Percentiles rank a stretch among this genome's conserved stretches.
These are phyloP conservation scores for Sarcophaga subvicina DNA, from an alignment of 2,888 invertebrate genomes.

Conservation along the genomic window DNA sequence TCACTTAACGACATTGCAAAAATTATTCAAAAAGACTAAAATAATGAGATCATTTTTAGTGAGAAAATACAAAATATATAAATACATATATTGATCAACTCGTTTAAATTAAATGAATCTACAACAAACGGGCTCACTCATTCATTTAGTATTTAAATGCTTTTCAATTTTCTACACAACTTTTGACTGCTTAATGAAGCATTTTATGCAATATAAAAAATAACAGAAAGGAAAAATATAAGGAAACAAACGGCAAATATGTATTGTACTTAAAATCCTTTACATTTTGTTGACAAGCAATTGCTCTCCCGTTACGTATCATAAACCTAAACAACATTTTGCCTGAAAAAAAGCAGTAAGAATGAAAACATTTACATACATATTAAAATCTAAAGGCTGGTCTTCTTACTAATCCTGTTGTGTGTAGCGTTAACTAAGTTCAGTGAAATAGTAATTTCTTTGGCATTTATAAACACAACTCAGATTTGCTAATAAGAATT, in stretches of 20 bases:
- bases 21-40: no score
- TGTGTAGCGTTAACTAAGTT: neutral
- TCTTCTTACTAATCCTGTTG: neutral
- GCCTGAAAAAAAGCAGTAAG: slow-evolving; percentile 51
- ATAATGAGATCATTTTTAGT: no score
- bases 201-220: slow-evolving; percentile 57
- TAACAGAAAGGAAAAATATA: slow-evolving; percentile 23
- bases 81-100: slow-evolving; percentile 5
- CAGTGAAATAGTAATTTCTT: neutral
- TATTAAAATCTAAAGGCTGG: slow-evolving; percentile 53
- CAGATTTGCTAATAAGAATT: no score
- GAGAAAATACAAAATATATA: neutral
- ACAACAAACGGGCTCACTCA: neutral
- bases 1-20: no score
- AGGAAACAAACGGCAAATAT: slow-evolving; percentile 27
- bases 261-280: slow-evolving; percentile 55
- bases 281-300: slow-evolving; percentile 61
- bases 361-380: slow-evolving; percentile 48
- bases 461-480: no score
- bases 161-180: slow-evolving; percentile 32
- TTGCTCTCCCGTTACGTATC: slow-evolving; percentile 64
- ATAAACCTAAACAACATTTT: slow-evolving; percentile 65
- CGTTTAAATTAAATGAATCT: neutral
- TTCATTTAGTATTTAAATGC: slow-evolving; percentile 27
- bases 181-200: slow-evolving; percentile 64